Evolutionary conservation across 2,888 invertebrate species (phyloP).

Genomic region (Cerastis rubricosa): DNA sequence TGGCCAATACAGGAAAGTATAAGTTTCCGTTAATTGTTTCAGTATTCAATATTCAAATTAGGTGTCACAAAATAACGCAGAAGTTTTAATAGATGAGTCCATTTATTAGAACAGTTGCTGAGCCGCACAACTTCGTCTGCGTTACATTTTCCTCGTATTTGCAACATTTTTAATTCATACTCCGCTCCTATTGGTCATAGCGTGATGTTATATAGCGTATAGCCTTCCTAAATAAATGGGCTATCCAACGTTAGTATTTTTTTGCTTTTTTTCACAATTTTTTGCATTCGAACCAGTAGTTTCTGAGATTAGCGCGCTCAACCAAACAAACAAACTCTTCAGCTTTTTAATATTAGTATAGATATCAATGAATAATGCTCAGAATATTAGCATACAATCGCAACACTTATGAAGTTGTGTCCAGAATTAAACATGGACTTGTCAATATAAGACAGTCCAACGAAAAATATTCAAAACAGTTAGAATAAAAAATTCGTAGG

Average conservation of each 20-base stretch:
- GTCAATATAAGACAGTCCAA: slow-evolving; percentile 29
- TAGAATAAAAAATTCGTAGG: not conserved
- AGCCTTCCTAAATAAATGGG: too few species aligned
- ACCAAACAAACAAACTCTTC: too few species aligned
- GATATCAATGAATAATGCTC: slow-evolving; percentile 49
- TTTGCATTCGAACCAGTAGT: too few species aligned
- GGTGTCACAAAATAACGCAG: slow-evolving; percentile 61
- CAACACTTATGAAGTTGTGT: slow-evolving; percentile 63
- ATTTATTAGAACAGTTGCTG: slow-evolving; percentile 45
- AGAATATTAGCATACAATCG: slow-evolving; percentile 76
- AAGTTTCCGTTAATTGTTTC: slow-evolving; percentile 63
- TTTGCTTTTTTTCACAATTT: too few species aligned
- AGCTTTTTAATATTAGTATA: not conserved
- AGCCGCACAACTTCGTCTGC: too few species aligned
- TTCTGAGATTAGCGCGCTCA: too few species aligned
- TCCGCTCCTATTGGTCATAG: too few species aligned
- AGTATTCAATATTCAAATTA: slow-evolving; percentile 63
- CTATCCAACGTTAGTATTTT: too few species aligned
- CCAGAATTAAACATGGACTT: slow-evolving; percentile 58
- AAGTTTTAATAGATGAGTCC: slow-evolving; percentile 63
- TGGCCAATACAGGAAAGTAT: slow-evolving; percentile 48
- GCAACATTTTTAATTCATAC: too few species aligned
- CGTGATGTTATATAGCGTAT: too few species aligned
- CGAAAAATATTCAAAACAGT: slow-evolving; percentile 18
- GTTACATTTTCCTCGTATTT: too few species aligned